phyloP scores from a whole-genome alignment of 2,797 vertebrate genomes.

The Hafferia zeledoni region DNA sequence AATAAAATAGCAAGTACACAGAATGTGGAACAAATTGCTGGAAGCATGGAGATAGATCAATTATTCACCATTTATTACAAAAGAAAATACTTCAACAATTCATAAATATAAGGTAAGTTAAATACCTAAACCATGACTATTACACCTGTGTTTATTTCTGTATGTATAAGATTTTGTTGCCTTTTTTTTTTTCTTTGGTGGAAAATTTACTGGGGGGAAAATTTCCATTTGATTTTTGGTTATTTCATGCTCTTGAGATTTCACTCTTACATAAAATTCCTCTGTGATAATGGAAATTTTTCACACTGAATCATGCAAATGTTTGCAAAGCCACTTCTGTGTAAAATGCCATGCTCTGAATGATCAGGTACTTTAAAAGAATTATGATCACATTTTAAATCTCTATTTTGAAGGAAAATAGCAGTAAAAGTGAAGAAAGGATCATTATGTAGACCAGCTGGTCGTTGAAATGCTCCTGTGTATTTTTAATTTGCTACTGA shows the following conservation, averaged over 20 bases:
- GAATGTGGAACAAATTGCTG: slow-evolving; percentile 1
- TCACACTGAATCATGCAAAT: not conserved
- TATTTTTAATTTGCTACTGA: not conserved
- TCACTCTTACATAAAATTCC: not conserved
- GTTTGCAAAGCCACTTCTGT: not conserved
- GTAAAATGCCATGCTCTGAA: not conserved
- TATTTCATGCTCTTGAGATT: not conserved
- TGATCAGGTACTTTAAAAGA: not conserved
- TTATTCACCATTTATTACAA: slow-evolving; percentile 14
- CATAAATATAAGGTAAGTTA: not conserved
- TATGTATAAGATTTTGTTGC: not conserved
- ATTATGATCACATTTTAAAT: not conserved
- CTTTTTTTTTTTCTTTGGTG: not conserved
- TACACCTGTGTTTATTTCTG: not conserved
- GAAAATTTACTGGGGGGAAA: not conserved
- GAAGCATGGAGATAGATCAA: not conserved
- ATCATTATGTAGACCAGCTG: not conserved
- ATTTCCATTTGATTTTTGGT: not conserved
- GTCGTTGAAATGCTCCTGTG: not conserved
- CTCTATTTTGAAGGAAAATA: not conserved
- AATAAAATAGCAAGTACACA: not conserved
- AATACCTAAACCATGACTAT: not conserved
- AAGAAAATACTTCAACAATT: not conserved
- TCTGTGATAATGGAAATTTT: slow-evolving; percentile 11
- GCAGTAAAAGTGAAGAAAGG: not conserved